phyloP scores from a whole-genome alignment of 2,888 invertebrate genomes.

The Amphipyra berbera region DNA sequence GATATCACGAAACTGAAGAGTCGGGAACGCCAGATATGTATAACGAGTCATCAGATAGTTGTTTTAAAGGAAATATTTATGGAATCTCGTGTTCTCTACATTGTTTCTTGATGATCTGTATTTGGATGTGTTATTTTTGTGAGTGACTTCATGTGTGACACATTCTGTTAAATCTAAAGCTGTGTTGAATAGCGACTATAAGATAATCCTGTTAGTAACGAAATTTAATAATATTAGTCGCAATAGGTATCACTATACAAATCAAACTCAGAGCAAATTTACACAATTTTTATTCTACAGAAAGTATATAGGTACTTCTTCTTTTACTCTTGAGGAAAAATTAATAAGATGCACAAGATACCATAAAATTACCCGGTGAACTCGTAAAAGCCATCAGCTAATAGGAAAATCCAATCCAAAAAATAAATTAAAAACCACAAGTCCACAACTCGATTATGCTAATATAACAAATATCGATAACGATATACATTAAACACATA shows the following conservation, averaged over 20 bases:
- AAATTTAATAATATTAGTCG: no score
- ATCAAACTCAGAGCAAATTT: no score
- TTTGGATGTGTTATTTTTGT: slow-evolving; percentile 41
- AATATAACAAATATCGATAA: slow-evolving; percentile 53
- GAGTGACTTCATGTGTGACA: slow-evolving; percentile 47
- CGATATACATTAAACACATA: slow-evolving; percentile 57
- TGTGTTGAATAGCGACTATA: neutral
- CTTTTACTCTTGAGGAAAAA: no score
- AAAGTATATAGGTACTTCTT: no score
- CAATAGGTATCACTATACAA: neutral
- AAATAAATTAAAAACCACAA: slow-evolving; percentile 1
- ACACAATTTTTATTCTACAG: no score
- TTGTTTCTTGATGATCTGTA: slow-evolving; percentile 25
- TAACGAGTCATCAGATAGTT: slow-evolving; percentile 51
- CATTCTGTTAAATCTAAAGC: slow-evolving; percentile 8
- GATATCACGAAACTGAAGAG: slow-evolving; percentile 31
- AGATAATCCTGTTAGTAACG: neutral
- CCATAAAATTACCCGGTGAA: slow-evolving; percentile 21
- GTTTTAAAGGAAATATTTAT: slow-evolving; percentile 39
- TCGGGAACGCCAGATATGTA: slow-evolving; percentile 44
- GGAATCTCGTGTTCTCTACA: slow-evolving; percentile 46
- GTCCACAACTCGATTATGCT: slow-evolving; percentile 45
- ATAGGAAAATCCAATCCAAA: slow-evolving; percentile 10
- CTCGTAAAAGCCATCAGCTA: slow-evolving; percentile 20
- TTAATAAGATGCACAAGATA: slow-evolving; percentile 8